Evolutionary conservation across 2,113 vertebrate species (phyloP).

Genomic region (Carollia perspicillata): DNA sequence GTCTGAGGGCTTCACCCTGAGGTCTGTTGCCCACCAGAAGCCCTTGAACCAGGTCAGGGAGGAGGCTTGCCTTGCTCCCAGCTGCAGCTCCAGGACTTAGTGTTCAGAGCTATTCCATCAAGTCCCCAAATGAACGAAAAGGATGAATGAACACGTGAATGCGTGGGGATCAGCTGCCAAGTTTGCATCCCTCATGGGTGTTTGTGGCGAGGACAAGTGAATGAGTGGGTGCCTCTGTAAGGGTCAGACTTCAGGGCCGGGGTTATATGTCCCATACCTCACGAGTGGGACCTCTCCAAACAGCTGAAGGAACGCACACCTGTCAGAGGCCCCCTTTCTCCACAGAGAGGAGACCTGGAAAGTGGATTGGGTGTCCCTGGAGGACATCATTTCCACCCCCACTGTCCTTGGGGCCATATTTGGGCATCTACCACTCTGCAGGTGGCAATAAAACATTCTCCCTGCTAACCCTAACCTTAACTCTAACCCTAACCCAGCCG

Average conservation of each 20-base stretch:
- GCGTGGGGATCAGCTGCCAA: no score
- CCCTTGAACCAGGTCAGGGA: neutral
- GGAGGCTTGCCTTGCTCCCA: neutral
- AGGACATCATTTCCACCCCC: constrained; percentile 56
- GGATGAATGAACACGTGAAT: neutral
- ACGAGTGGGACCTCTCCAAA: neutral
- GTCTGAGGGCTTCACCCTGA: neutral
- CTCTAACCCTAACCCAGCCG: no score
- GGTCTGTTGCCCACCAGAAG: neutral
- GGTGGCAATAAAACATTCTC: constrained; percentile 63
- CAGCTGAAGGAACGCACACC: constrained; percentile 63
- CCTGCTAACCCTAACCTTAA: neutral
- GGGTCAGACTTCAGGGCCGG: neutral
- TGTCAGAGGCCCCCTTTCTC: constrained; percentile 69
- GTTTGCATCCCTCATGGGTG: fast-evolving
- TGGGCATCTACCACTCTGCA: constrained; percentile 71
- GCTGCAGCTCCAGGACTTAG: neutral
- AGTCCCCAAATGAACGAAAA: neutral
- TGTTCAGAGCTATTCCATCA: neutral
- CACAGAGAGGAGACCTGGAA: constrained; percentile 77
- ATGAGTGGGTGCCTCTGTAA: neutral
- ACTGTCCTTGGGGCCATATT: constrained; percentile 72
- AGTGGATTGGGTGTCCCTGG: constrained; percentile 67
- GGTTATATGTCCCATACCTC: neutral
- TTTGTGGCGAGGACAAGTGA: neutral